Percentiles rank a stretch among this genome's conserved stretches.
These are phyloP conservation scores for Nasonia longicornis DNA, from an alignment of 1,140 invertebrate species.

Conservation along the genomic window DNA sequence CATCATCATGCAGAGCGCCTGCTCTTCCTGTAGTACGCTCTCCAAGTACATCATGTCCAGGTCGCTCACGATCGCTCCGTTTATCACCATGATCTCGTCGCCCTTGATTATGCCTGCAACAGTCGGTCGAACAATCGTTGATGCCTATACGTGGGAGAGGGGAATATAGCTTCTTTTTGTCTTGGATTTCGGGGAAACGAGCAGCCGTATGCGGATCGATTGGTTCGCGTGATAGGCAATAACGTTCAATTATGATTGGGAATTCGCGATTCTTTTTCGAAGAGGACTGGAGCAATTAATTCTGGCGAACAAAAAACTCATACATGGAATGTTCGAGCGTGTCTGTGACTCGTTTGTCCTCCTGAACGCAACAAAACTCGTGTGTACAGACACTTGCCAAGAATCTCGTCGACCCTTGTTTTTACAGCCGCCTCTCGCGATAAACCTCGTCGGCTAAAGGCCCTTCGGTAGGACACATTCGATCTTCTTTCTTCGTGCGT, in stretches of 20 bases:
- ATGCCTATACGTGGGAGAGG: too few relatives aligned
- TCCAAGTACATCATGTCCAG: slow-evolving; percentile 99
- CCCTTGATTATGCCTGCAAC: slow-evolving; percentile 91
- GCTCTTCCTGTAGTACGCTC: slow-evolving; percentile 93
- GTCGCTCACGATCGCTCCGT: slow-evolving; percentile 96
- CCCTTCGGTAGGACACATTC: too few relatives aligned
- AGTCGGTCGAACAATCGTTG: not conserved
- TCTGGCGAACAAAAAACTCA: too few relatives aligned
- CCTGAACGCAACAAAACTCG: not conserved
- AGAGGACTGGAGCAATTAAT: too few relatives aligned
- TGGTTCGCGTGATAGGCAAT: not conserved
- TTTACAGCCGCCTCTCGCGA: not conserved
- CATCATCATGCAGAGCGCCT: slow-evolving; percentile 97
- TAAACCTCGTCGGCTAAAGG: too few relatives aligned
- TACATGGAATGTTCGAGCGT: too few relatives aligned
- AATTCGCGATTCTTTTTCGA: too few relatives aligned
- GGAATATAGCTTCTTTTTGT: too few relatives aligned
- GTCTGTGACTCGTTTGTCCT: too few relatives aligned
- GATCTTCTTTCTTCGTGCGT: too few relatives aligned
- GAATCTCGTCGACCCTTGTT: not conserved
- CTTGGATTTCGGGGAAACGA: too few relatives aligned
- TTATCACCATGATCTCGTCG: slow-evolving; percentile 99
- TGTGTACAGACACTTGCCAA: not conserved
- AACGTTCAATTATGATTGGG: too few relatives aligned
- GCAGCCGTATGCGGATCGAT: not conserved